phyloP scores from a whole-genome alignment of 2,888 invertebrate genomes.

The Sarcophaga carnaria region DNA sequence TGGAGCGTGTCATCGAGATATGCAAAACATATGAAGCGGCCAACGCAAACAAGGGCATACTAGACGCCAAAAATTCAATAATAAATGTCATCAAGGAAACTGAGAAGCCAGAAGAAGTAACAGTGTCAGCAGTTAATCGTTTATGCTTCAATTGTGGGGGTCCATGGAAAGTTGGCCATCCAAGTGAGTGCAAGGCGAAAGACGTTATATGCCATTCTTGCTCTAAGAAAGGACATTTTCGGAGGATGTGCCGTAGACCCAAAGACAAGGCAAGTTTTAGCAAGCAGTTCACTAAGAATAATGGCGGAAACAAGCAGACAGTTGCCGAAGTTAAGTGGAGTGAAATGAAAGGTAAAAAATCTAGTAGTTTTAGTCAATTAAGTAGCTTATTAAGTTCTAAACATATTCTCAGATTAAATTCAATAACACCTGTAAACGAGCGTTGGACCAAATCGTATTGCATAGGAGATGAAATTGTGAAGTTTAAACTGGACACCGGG shows the following conservation, averaged over 20 bases:
- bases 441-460: too few species aligned
- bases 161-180: conserved; percentile 54
- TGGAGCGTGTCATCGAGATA: conserved; percentile 49
- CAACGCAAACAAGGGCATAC: conserved; percentile 48
- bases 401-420: conserved; percentile 49
- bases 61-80: conserved; percentile 23
- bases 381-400: conserved; percentile 33
- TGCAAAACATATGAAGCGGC: conserved; percentile 53
- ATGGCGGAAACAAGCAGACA: conserved; percentile 26
- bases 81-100: neutral
- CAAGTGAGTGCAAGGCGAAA: conserved; percentile 62
- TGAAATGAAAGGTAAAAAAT: conserved; percentile 16
- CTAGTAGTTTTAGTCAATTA: conserved; percentile 4
- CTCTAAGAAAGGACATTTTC: conserved; percentile 44
- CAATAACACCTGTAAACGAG: neutral
- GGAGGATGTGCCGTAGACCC: conserved; percentile 30
- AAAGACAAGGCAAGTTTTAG: neutral
- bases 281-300: neutral
- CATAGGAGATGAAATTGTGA: neutral
- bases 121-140: conserved; percentile 20
- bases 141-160: conserved; percentile 56
- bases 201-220: conserved; percentile 48
- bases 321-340: conserved; percentile 14
- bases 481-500: conserved; percentile 65
- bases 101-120: neutral